A percentile compares a stretch with the other conserved stretches of the same genome.
Evolutionary conservation across 2,888 invertebrate species (phyloP).

Genomic region (Erannis defoliaria): DNA sequence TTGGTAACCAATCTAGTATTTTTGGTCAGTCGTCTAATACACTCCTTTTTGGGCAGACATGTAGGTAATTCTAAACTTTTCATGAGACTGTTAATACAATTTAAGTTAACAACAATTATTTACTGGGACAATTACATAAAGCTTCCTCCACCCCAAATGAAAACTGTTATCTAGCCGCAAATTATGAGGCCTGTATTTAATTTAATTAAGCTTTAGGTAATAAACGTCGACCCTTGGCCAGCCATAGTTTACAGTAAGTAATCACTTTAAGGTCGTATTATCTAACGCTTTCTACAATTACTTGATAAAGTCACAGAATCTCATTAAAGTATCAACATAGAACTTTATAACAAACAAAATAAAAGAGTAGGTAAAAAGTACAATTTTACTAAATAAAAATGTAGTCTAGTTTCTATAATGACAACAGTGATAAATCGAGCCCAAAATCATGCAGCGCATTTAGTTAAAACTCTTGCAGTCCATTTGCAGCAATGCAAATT

Average conservation of each 20-base stretch:
- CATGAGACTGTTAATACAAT: not conserved
- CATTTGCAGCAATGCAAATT: too few relatives aligned
- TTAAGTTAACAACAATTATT: constrained; percentile 10
- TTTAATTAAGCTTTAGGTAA: constrained; percentile 36
- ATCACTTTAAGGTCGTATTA: constrained; percentile 27
- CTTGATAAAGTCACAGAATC: constrained; percentile 7
- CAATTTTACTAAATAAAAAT: too few relatives aligned
- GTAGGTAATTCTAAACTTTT: not conserved
- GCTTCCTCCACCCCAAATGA: constrained; percentile 16
- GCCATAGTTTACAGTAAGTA: constrained; percentile 34
- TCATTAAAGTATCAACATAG: not conserved
- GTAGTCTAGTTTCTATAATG: too few relatives aligned
- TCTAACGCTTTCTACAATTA: constrained; percentile 24
- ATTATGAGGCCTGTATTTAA: constrained; percentile 32
- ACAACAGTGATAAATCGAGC: too few relatives aligned
- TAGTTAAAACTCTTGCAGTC: too few relatives aligned
- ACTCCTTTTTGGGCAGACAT: too few relatives aligned
- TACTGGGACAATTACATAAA: constrained; percentile 15
- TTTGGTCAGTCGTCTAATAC: too few relatives aligned
- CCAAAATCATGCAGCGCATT: too few relatives aligned
- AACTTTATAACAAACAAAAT: not conserved
- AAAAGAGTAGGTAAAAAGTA: not conserved
- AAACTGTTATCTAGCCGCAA: constrained; percentile 27
- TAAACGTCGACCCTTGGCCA: constrained; percentile 33
- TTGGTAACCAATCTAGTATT: too few relatives aligned